Conservation (phyloP, 2,888 invertebrate genomes). For the Meiosimyza decipiens region DNA sequence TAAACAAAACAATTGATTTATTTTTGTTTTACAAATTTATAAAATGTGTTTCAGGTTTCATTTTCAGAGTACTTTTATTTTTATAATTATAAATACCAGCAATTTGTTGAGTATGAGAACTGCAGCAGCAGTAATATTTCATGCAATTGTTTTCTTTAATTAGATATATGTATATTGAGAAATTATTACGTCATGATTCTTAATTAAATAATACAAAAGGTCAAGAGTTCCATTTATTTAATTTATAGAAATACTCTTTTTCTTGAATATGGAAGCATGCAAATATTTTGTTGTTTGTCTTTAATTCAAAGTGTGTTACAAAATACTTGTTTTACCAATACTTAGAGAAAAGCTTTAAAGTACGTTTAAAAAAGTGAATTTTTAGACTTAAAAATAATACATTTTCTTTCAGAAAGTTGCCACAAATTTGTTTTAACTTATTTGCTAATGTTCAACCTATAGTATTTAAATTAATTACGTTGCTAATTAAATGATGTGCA, state of each 20-base stretch:
- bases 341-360: constrained; percentile 13
- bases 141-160: constrained; percentile 2
- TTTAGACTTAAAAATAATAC: constrained; percentile 40
- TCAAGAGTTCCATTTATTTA: background rate
- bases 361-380: background rate
- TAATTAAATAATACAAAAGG: constrained; percentile 19
- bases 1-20: background rate
- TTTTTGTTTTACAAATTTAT: constrained; percentile 11
- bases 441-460: constrained; percentile 17
- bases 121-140: constrained; percentile 20
- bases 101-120: constrained; percentile 5
- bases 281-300: constrained; percentile 11
- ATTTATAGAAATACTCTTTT: too few relatives aligned
- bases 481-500: constrained; percentile 21
- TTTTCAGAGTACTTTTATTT: constrained; percentile 13
- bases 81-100: constrained; percentile 16
- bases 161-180: constrained; percentile 15
- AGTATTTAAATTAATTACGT: constrained; percentile 18
- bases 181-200: background rate
- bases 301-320: background rate
- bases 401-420: constrained; percentile 52
- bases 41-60: background rate
- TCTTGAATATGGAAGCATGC: constrained; percentile 26
- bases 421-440: constrained; percentile 42
- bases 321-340: constrained; percentile 25